Percentiles rank a stretch among this genome's conserved stretches.
Evolutionary conservation across 2,113 vertebrate species (phyloP).

Genomic region (Conger conger): DNA sequence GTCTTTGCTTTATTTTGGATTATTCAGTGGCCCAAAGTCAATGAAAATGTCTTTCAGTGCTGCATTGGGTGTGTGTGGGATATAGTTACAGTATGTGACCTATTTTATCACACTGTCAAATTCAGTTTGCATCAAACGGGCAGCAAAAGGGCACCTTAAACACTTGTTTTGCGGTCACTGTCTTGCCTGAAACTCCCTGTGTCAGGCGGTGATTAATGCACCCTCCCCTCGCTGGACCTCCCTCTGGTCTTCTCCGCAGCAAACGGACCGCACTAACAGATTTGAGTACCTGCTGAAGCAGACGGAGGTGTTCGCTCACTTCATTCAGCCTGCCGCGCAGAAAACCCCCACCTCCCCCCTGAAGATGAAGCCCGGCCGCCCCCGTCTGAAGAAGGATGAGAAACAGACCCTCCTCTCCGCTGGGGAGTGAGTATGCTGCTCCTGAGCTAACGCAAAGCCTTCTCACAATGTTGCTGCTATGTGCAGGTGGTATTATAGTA

Average conservation of each 20-base stretch:
- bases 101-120: not conserved
- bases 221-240: slow-evolving; percentile 8
- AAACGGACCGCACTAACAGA: slow-evolving; percentile 95
- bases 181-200: too few species aligned
- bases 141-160: not conserved
- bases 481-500: too few species aligned
- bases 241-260: slow-evolving; percentile 60
- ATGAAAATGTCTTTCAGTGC: not conserved
- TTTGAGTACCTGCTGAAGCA: slow-evolving; percentile 98
- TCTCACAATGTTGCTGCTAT: too few species aligned
- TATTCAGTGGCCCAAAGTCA: slow-evolving; percentile 5
- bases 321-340: slow-evolving; percentile 97
- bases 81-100: not conserved
- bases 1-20: not conserved
- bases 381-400: slow-evolving; percentile 96
- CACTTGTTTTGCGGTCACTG: not conserved
- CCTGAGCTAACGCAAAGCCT: too few species aligned
- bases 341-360: slow-evolving; percentile 97
- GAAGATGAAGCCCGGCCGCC: slow-evolving; percentile 98
- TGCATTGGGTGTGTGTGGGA: not conserved
- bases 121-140: not conserved
- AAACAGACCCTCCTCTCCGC: slow-evolving; percentile 93
- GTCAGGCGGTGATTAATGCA: not conserved
- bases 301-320: slow-evolving; percentile 97
- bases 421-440: slow-evolving; percentile 93